Evolutionary conservation across 2,113 vertebrate species (phyloP), one percentile per base, ranked within the genome.

Genomic region (Mesoclemmys tuberculata): DNA sequence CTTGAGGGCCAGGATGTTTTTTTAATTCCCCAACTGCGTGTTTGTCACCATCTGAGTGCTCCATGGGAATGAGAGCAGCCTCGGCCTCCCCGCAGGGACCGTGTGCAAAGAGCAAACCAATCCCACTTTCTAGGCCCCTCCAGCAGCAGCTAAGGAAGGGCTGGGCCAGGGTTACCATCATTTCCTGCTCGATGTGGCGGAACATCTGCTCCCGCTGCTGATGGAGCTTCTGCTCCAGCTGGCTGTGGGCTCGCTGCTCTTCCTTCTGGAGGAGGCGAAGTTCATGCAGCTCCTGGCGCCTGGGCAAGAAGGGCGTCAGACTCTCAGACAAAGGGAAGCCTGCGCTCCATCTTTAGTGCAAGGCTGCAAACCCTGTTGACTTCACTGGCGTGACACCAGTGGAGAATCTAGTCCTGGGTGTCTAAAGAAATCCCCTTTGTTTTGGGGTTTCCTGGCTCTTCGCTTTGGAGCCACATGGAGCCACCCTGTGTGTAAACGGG

Each of bases 191-290:
- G 1, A 98, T 97, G 91, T 98, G 98, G 6, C 98, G 97, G 38
- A 98, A 98, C 98, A 98, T 97, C 93, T 97, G 95, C 85, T 98
- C 98, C 88, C 98, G 95, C 88, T 98, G 98, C 83, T 98, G 98
- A 80, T 98, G 98, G 38, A 98, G 97, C 77, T 90, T 96, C 93
- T 97, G 97, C 87, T 98, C 97, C 94, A 98, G 96, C 93, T 98
- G 98, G 11, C 91, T 84, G 80, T 96, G 97, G 16, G 98, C 96
- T 68, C 97, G 92, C 95, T 98, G 98, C 96, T 98, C 98, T 85
- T 98, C 98, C 58, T 97, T 97, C 97, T 98, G 98, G 58, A 98
- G 94, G 44, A 98, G 90, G 14, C 98, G 98, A 80, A 98, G 94
- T 21, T 98, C 98, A 0, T 92, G 98, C 38, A 98, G 97, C 93